Conservation (phyloP, 2,888 invertebrate species). For the Drosophila mimica region DNA sequence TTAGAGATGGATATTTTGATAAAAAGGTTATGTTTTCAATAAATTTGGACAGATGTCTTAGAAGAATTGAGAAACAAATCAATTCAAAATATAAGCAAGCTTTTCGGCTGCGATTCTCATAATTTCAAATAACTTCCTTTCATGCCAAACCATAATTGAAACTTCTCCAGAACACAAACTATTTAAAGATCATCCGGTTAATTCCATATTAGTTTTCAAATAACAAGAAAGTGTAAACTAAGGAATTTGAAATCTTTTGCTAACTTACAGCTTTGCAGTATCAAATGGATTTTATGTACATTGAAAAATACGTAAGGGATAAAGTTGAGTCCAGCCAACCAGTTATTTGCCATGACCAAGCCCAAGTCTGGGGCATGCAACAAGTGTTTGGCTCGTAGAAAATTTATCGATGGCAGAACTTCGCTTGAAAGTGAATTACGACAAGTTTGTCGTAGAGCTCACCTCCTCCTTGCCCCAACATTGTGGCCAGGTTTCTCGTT, state of each 20-base stretch:
- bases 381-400: slow-evolving; percentile 66
- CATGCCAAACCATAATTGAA: neutral
- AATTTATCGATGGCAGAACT: slow-evolving; percentile 76
- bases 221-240: neutral
- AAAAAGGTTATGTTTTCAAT: neutral
- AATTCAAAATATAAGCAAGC: neutral
- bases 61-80: neutral
- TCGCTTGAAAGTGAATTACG: slow-evolving; percentile 74
- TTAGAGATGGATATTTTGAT: neutral
- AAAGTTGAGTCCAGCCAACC: slow-evolving; percentile 20
- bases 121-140: neutral
- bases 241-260: neutral
- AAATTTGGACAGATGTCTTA: neutral
- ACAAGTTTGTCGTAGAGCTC: slow-evolving; percentile 60
- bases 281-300: slow-evolving; percentile 20
- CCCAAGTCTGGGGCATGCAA: slow-evolving; percentile 48
- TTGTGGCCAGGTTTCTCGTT: slow-evolving; percentile 34
- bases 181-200: neutral
- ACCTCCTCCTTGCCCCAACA: slow-evolving; percentile 16
- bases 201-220: neutral
- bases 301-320: slow-evolving; percentile 26
- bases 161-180: neutral
- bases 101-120: neutral
- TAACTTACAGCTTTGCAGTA: neutral
- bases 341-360: neutral